Percentiles rank a stretch among this genome's conserved stretches.
Evolutionary conservation across 2,113 vertebrate genomes (phyloP).

Genomic region (Hippocampus guttulatus): DNA sequence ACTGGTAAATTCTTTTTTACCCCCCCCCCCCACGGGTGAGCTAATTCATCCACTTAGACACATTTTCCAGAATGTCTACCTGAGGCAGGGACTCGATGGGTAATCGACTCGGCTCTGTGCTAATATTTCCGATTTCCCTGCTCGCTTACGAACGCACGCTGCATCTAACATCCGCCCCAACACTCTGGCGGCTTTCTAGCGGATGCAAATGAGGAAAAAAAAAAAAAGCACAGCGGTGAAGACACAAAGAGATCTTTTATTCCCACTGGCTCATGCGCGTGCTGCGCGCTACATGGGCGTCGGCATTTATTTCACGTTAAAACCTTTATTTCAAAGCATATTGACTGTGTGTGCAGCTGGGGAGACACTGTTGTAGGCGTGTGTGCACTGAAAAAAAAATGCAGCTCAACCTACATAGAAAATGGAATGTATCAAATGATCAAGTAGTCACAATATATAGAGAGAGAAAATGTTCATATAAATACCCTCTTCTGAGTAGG

Average conservation of each 20-base stretch:
- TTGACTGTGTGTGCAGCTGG: too few relatives aligned
- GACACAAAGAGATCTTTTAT: background rate
- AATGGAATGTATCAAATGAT: too few relatives aligned
- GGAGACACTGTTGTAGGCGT: too few relatives aligned
- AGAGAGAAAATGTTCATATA: too few relatives aligned
- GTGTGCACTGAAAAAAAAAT: too few relatives aligned
- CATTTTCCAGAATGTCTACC: constrained; percentile 1
- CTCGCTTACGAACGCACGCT: constrained; percentile 15
- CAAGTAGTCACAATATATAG: too few relatives aligned
- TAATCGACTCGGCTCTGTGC: constrained; percentile 1
- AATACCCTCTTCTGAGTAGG: too few relatives aligned
- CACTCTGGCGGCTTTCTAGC: constrained; percentile 23
- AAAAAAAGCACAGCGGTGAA: background rate
- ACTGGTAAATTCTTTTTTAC: background rate
- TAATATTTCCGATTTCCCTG: constrained; percentile 17
- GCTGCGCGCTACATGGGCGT: background rate
- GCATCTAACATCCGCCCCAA: constrained; percentile 19
- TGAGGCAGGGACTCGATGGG: background rate
- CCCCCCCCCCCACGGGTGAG: background rate
- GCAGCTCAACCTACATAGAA: too few relatives aligned
- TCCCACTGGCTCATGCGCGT: background rate
- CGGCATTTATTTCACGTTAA: too few relatives aligned
- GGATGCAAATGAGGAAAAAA: constrained; percentile 30
- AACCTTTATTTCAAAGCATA: too few relatives aligned
- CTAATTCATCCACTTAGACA: constrained; percentile 3